These are phyloP conservation scores for Phoxinus dragarum DNA, from an alignment of 2,797 vertebrate species.

Conservation along the genomic window DNA sequence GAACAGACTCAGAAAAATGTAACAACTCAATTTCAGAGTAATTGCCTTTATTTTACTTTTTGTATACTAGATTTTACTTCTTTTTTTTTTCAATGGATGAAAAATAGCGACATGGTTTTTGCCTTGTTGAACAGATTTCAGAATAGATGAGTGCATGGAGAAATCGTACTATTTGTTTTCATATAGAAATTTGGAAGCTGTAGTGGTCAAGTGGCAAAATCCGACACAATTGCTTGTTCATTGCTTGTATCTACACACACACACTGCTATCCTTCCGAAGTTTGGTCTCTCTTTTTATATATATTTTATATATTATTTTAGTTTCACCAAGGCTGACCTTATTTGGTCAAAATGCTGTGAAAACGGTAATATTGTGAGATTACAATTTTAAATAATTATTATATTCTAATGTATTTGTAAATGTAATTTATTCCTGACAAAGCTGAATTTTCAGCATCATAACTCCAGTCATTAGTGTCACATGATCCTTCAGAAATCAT, in stretches of 20 bases:
- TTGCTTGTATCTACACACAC: neutral
- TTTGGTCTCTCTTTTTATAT: neutral
- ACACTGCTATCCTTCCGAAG: neutral
- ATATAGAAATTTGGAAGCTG: neutral
- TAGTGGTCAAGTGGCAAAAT: neutral
- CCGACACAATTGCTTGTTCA: neutral
- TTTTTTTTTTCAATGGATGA: too few relatives aligned
- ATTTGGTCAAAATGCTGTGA: neutral
- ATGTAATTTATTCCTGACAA: neutral
- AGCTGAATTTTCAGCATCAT: neutral
- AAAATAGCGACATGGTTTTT: neutral
- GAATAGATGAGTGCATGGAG: neutral
- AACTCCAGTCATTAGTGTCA: neutral
- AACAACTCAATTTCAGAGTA: neutral
- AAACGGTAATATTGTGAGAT: neutral
- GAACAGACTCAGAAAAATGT: neutral
- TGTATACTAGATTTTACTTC: neutral
- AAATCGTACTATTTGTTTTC: neutral
- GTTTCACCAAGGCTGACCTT: neutral
- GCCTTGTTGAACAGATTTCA: neutral
- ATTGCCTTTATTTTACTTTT: neutral
- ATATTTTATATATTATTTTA: too few relatives aligned
- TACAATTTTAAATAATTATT: neutral
- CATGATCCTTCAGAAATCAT: neutral
- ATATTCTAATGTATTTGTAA: neutral